A percentile compares a stretch with the other conserved stretches of the same genome.
Evolutionary conservation across 2,113 vertebrate genomes (phyloP).

Genomic region (Peromyscus californicus): DNA sequence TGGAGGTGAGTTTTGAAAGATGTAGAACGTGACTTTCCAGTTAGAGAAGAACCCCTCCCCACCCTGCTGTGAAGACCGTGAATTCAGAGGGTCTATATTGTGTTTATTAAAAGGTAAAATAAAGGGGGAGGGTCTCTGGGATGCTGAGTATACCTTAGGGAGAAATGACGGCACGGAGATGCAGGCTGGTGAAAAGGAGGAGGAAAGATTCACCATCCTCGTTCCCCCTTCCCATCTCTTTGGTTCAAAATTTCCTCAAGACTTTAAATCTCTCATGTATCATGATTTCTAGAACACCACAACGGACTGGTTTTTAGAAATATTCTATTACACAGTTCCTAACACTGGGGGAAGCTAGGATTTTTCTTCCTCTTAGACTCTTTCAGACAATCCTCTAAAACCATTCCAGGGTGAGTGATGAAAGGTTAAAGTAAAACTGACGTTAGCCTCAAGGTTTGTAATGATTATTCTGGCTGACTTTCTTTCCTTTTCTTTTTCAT

Average conservation of each 20-base stretch:
- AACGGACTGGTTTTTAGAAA: not conserved
- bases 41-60: not conserved
- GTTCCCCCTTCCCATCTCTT: fast-evolving
- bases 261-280: not conserved
- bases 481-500: constrained; percentile 27
- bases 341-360: constrained; percentile 21
- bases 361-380: constrained; percentile 17
- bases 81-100: not conserved
- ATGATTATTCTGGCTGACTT: constrained; percentile 42
- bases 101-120: not conserved
- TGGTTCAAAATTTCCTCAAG: not conserved
- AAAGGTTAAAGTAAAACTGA: constrained; percentile 72
- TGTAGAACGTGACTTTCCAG: not conserved
- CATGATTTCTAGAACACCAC: not conserved
- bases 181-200: not conserved
- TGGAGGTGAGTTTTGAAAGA: constrained; percentile 10
- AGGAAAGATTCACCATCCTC: not conserved
- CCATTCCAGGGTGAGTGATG: constrained; percentile 59
- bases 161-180: not conserved
- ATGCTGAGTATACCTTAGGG: fast-evolving
- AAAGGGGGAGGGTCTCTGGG: fast-evolving
- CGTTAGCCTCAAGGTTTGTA: constrained; percentile 42
- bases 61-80: not conserved
- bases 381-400: constrained; percentile 53
- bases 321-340: constrained; percentile 25